These are phyloP conservation scores for Euthynnus affinis DNA, from an alignment of 2,797 vertebrate species.

Conservation along the genomic window DNA sequence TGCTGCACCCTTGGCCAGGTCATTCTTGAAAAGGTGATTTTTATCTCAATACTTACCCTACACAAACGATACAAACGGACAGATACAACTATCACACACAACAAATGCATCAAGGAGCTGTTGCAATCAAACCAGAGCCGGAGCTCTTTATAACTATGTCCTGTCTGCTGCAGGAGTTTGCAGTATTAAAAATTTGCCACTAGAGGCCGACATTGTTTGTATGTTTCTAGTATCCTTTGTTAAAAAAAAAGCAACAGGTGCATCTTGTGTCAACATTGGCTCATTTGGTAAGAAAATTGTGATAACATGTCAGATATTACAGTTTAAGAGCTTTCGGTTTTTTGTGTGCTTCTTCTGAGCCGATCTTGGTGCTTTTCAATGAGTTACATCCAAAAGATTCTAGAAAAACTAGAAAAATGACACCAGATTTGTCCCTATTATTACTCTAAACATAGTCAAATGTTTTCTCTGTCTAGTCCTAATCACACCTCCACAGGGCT, in stretches of 20 bases:
- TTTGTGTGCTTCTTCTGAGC: conserved; percentile 14
- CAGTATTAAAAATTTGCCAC: conserved; percentile 41
- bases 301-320: conserved; percentile 38
- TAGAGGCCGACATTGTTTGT: conserved; percentile 74
- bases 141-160: not conserved
- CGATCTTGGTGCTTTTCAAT: not conserved
- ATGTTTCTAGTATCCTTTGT: conserved; percentile 29
- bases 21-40: too few relatives aligned
- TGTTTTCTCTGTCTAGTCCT: not conserved
- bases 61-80: too few relatives aligned
- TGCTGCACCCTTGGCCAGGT: too few relatives aligned
- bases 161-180: conserved; percentile 8
- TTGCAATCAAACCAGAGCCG: conserved; percentile 5
- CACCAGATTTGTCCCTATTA: not conserved
- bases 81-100: too few relatives aligned
- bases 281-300: conserved; percentile 49
- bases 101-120: not conserved
- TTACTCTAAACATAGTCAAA: not conserved
- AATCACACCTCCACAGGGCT: not conserved
- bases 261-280: conserved; percentile 48
- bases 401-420: not conserved
- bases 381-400: not conserved
- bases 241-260: conserved; percentile 59
- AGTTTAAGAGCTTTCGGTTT: conserved; percentile 21
- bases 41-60: too few relatives aligned